A percentile compares a stretch with the other conserved stretches of the same genome.
Evolutionary conservation across 2,888 invertebrate genomes (phyloP).

Genomic region (Stratiomys singularior): DNA sequence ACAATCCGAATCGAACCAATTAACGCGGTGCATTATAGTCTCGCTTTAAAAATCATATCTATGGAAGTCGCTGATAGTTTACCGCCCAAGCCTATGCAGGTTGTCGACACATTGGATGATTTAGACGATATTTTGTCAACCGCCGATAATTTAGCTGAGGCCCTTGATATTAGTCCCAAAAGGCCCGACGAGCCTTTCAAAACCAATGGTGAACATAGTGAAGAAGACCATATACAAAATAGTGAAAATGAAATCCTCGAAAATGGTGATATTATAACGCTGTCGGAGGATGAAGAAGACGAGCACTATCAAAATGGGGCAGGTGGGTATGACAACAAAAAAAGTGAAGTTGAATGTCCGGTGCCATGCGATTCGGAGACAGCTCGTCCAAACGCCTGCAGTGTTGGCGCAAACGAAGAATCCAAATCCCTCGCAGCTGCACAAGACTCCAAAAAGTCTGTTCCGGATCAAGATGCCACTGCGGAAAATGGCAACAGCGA

Average conservation of each 20-base stretch:
- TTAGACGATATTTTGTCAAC: conserved; percentile 14
- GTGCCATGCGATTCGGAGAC: not conserved
- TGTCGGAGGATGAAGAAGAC: conserved; percentile 11
- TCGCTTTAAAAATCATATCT: not conserved
- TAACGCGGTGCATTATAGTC: not conserved
- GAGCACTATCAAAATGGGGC: not conserved
- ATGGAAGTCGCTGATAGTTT: conserved; percentile 5
- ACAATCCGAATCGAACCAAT: not conserved
- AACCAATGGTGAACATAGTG: not conserved
- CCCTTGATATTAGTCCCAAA: not conserved
- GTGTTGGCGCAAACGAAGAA: too few species aligned
- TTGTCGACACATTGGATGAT: not conserved
- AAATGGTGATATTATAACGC: not conserved
- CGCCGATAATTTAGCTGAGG: conserved; percentile 18
- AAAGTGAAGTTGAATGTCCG: not conserved
- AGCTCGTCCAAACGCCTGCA: not conserved
- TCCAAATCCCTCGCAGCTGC: too few species aligned
- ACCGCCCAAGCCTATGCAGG: conserved; percentile 23
- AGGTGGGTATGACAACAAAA: not conserved
- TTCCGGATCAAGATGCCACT: too few species aligned
- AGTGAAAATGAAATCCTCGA: not conserved
- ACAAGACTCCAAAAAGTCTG: too few species aligned
- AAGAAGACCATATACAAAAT: not conserved
- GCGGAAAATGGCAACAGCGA: too few species aligned
- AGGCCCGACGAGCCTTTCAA: not conserved